A percentile compares a stretch with the other conserved stretches of the same genome.
phyloP scores from a whole-genome alignment of 2,888 invertebrate genomes.

The Fragum whitleyi region DNA sequence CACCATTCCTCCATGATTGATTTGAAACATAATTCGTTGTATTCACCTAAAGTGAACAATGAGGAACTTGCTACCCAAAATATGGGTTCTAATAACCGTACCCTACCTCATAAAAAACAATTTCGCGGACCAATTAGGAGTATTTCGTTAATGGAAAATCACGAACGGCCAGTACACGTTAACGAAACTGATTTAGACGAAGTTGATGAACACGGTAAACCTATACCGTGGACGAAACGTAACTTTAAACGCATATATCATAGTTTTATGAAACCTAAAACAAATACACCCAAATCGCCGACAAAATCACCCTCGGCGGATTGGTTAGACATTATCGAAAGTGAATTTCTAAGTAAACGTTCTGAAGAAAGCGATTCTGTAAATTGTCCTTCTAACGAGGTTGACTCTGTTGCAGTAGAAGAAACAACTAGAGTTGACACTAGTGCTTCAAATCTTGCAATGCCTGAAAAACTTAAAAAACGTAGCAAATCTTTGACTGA shows the following conservation, averaged over 20 bases:
- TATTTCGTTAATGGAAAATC: constrained; percentile 43
- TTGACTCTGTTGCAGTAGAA: neutral
- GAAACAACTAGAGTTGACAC: neutral
- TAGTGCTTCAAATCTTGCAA: neutral
- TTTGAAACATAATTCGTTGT: constrained; percentile 66
- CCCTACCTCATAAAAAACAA: constrained; percentile 52
- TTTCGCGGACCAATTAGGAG: constrained; percentile 56
- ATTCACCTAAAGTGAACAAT: constrained; percentile 64
- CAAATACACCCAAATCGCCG: neutral
- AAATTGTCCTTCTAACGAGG: neutral
- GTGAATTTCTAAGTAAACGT: constrained; percentile 53
- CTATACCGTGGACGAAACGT: constrained; percentile 62
- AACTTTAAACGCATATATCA: constrained; percentile 70
- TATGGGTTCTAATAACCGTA: constrained; percentile 28
- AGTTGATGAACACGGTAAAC: constrained; percentile 52
- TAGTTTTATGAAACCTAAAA: constrained; percentile 64
- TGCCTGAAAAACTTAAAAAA: constrained; percentile 55
- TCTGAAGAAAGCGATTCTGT: neutral
- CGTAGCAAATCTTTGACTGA: constrained; percentile 78
- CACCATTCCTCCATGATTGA: constrained; percentile 71
- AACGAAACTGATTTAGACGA: constrained; percentile 61
- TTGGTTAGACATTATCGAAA: constrained; percentile 51
- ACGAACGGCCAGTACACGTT: constrained; percentile 30
- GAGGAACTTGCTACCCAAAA: constrained; percentile 41
- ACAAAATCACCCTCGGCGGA: constrained; percentile 36